A percentile compares a stretch with the other conserved stretches of the same genome.
Conservation (phyloP, 2,797 vertebrate genomes). For the Petrocephalus schoutedeni region DNA sequence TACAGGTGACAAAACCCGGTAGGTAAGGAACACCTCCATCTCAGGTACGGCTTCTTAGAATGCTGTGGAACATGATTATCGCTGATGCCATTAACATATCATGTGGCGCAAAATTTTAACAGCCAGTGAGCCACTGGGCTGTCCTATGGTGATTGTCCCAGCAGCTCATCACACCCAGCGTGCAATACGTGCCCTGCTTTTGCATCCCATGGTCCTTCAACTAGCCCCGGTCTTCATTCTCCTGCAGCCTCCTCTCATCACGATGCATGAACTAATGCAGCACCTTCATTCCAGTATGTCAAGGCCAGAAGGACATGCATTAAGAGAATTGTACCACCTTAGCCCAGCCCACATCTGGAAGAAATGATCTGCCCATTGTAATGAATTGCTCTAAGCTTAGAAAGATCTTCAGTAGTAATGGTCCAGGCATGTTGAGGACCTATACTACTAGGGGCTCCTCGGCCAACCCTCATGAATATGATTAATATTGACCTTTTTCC, state of each 20-base stretch:
- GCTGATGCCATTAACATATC: constrained; percentile 23
- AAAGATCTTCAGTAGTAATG: constrained; percentile 11
- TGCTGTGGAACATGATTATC: constrained; percentile 18
- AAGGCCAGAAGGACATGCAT: background rate
- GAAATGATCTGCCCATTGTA: background rate
- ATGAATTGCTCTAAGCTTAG: background rate
- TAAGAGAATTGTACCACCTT: background rate
- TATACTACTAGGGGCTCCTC: background rate
- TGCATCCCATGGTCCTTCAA: background rate
- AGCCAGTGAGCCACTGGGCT: background rate
- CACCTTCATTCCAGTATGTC: background rate
- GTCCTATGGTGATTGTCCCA: background rate
- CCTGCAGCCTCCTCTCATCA: background rate
- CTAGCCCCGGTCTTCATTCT: background rate
- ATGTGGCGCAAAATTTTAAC: constrained; percentile 19
- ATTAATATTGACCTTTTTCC: background rate
- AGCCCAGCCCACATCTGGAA: background rate
- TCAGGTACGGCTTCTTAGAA: background rate
- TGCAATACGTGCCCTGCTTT: background rate
- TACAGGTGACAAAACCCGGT: background rate
- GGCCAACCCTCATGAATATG: background rate
- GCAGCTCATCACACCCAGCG: background rate
- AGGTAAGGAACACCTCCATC: background rate
- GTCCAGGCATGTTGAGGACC: background rate
- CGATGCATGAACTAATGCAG: background rate